A percentile compares a stretch with the other conserved stretches of the same genome.
These are phyloP conservation scores for Periophthalmodon schlosseri DNA, from an alignment of 2,113 vertebrate genomes.

Conservation along the genomic window DNA sequence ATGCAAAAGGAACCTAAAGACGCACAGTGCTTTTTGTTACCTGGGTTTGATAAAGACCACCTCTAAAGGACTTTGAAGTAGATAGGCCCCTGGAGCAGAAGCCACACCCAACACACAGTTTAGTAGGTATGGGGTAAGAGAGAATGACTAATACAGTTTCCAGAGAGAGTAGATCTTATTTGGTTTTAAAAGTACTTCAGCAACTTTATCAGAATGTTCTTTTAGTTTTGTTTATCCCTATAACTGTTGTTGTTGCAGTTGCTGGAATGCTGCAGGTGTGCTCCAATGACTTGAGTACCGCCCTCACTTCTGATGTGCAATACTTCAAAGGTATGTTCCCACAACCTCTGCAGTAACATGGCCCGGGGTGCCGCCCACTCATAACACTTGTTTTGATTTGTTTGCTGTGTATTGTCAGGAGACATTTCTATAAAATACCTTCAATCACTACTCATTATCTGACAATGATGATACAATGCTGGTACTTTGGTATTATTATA, in stretches of 20 bases:
- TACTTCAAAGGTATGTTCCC: slow-evolving; percentile 88
- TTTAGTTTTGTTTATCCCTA: slow-evolving; percentile 16
- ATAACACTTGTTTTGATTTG: slow-evolving; percentile 4
- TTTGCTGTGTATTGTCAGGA: slow-evolving; percentile 1
- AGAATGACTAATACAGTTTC: too few species aligned
- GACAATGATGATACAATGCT: not conserved
- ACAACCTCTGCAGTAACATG: not conserved
- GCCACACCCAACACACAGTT: not conserved
- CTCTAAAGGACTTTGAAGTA: not conserved
- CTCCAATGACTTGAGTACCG: slow-evolving; percentile 83
- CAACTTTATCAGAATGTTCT: not conserved
- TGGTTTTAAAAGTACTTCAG: not conserved
- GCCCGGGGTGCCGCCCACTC: not conserved
- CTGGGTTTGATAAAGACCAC: not conserved
- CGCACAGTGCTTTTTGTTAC: not conserved
- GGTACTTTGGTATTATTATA: not conserved
- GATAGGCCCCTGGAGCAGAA: not conserved
- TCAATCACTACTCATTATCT: not conserved
- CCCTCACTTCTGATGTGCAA: slow-evolving; percentile 90
- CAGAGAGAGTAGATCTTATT: not conserved
- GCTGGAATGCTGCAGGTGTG: slow-evolving; percentile 88
- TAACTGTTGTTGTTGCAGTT: slow-evolving; percentile 72
- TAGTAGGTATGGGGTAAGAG: not conserved
- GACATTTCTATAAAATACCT: not conserved
- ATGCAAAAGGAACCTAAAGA: not conserved